Conservation (phyloP, 2,113 vertebrate species). For the Pituophis catenifer region DNA sequence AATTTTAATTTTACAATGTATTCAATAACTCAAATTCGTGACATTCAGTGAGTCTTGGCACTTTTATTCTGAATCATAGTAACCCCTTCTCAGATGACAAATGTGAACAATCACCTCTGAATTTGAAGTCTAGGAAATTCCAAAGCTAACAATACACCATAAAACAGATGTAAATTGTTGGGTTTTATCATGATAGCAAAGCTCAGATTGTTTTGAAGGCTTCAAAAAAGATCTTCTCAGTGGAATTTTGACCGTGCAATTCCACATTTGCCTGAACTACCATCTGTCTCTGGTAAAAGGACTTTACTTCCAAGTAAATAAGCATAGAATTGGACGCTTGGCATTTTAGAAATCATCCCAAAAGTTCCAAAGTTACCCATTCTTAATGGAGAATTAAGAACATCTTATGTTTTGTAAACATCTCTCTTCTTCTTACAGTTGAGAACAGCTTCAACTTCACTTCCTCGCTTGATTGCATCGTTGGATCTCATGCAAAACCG, state of each 20-base stretch:
- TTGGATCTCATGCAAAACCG: not conserved
- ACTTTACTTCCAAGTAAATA: not conserved
- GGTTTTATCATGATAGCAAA: not conserved
- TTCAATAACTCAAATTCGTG: not conserved
- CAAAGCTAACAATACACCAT: not conserved
- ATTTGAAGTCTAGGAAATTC: not conserved
- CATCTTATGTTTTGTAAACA: not conserved
- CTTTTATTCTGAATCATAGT: not conserved
- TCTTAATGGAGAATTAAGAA: not conserved
- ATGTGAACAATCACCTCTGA: not conserved
- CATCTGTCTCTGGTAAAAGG: not conserved
- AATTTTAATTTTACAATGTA: not conserved
- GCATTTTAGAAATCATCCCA: not conserved
- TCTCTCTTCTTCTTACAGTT: not conserved
- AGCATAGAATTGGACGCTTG: not conserved
- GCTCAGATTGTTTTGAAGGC: not conserved
- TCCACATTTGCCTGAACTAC: not conserved
- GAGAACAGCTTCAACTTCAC: not conserved
- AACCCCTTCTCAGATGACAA: not conserved
- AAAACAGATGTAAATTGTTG: not conserved
- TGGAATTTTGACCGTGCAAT: not conserved
- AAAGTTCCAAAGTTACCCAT: not conserved
- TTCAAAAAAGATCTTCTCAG: not conserved
- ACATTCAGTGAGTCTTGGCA: not conserved
- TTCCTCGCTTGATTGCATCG: slow-evolving; percentile 2